Evolutionary conservation across 2,113 vertebrate genomes (phyloP), one percentile per base, ranked within the genome.

Genomic region (Bubo blakistoni): DNA sequence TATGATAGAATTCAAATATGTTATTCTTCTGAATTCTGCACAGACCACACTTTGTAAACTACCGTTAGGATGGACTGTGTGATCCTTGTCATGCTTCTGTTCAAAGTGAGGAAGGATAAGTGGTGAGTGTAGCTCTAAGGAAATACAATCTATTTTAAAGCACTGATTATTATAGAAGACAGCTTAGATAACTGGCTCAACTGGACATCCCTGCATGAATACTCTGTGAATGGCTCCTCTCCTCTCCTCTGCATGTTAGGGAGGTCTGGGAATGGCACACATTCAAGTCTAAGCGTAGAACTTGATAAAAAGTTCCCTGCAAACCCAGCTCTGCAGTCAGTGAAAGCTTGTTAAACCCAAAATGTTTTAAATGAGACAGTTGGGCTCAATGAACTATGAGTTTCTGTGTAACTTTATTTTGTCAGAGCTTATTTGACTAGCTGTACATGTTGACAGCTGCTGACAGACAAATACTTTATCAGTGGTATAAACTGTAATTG

Each of bases 371-470:
- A 91, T 67, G 26, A 95, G 63, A 36, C 38, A 67, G 59, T 44
- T 86, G n/a, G 36, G 26, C 86, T 94, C 91, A 66, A 58, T 81
- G 83, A 92, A 90, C 49, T 88, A 38, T 47, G 20, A 67, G 25
- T 74, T 94, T 93, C 59, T 90, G 25, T 94, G 81, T 67, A 91
- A 89, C 80, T 94, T 86, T 83, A 81, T 94, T 94, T 94, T 89
- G 38, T 81, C 86, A 86, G 32, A 59, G 36, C 42, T 84, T 88
- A 86, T 92, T 92, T 92, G 77, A 84, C 72, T 92, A 78, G 32
- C 69, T 86, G 63, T 84, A 74, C 13, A 19, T 0, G 1, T 47
- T 94, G 91, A 80, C 80, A 94, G 59, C 51, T 22, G 11, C 46
- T 1, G 2, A 59, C 78, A 93, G 81, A 89, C 42, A 94, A 94